Conservation (phyloP, 2,113 vertebrate genomes). For the Dasypus novemcinctus region DNA sequence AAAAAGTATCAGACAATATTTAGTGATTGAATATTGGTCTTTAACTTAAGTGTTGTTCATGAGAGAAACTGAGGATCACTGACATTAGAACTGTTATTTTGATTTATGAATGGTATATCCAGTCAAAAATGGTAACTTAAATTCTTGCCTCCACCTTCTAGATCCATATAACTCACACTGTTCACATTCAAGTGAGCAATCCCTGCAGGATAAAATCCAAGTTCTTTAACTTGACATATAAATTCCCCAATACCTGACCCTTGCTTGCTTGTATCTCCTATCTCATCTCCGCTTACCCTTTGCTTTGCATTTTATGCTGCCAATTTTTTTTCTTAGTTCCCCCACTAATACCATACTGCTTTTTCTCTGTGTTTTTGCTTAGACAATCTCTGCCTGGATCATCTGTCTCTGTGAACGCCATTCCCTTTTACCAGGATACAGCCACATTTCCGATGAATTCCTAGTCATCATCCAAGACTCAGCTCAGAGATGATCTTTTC, state of each 20-base stretch:
- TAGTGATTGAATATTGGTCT: neutral
- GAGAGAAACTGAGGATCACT: neutral
- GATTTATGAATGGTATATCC: neutral
- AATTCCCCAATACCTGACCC: neutral
- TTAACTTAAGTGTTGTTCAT: neutral
- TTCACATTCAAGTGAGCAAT: neutral
- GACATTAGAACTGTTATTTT: neutral
- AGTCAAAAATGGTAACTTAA: neutral
- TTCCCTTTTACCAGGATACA: neutral
- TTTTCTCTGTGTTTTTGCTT: conserved; percentile 30
- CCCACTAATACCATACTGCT: neutral
- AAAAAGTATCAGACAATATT: neutral
- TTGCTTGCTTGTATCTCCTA: neutral
- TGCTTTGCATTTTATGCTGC: neutral
- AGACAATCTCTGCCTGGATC: neutral
- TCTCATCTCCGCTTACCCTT: neutral
- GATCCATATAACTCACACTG: neutral
- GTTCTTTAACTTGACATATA: neutral
- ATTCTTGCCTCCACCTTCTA: neutral
- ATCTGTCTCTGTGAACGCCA: neutral
- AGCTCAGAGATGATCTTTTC: neutral
- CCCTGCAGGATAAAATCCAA: neutral
- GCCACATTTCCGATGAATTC: neutral
- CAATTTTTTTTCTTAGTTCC: neutral
- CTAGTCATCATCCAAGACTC: neutral